Evolutionary conservation across 2,113 vertebrate genomes (phyloP), one percentile per base, ranked within the genome.

Genomic region (Pyxicephalus adspersus): DNA sequence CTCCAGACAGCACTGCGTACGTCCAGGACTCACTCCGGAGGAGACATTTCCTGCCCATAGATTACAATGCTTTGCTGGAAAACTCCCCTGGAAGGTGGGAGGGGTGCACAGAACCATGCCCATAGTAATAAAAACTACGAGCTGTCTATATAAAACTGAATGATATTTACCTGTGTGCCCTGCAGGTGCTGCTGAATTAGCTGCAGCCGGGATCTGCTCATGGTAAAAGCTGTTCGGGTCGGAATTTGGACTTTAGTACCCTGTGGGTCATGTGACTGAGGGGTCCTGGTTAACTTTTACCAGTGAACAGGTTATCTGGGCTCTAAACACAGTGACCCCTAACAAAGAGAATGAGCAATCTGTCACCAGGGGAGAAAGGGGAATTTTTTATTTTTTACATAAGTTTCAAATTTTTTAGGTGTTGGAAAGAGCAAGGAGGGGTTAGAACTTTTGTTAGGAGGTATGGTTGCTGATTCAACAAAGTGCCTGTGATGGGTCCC

Each of bases 151-250:
- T 54, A 15, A 20, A n/a, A 7, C 5, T 0, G 0, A n/a, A 31
- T n/a, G 3, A 23, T 20, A 20, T 4, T 78, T 78, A 78, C 76
- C 76, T 67, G 64, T 19, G 51, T 9, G 19, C 67, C 67, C 22
- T 80, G 67, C 18, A 80, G 58, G 58, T 80, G 78, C 78, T 54
- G 78, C 16, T 80, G 67, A 50, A 80, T 54, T 2, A 64, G 66
- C 67, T 72, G 78, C 66, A 72, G 67, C 4, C 45, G 67, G 4
- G n/a, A 20, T 31, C 16, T 54, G 57, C 57, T 71, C 78, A 80
- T 80, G 15, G 31, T 5, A n/a, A 13, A 15, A 16, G 3, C 6
- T 65, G 25, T 11, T 13, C 25, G 4, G 58, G 15, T 20, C 67
- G n/a, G 23, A 70, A 26, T 16, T 34, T n/a, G 67, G 64, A 80